A percentile compares a stretch with the other conserved stretches of the same genome.
phyloP scores from a whole-genome alignment of 2,888 invertebrate genomes.

The Leptopilina syphax region DNA sequence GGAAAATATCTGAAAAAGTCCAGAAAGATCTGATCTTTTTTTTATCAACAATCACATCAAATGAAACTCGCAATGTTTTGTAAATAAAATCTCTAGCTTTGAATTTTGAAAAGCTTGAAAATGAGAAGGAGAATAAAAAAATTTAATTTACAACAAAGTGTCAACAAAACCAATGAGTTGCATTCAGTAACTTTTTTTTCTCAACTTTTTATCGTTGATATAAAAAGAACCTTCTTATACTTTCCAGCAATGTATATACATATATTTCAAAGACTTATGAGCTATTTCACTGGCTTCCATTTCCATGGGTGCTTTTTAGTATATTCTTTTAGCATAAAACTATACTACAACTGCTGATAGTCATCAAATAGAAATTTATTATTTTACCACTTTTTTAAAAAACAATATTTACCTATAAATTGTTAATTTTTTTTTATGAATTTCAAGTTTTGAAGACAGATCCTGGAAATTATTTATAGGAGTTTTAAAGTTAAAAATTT shows the following conservation, averaged over 20 bases:
- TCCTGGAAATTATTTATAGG: too few species aligned
- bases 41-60: too few species aligned
- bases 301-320: slow-evolving; percentile 14
- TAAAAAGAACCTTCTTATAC: slow-evolving; percentile 17
- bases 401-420: not conserved
- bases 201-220: slow-evolving; percentile 9
- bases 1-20: too few species aligned
- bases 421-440: too few species aligned
- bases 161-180: slow-evolving; percentile 25
- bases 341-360: not conserved
- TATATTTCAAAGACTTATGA: slow-evolving; percentile 27
- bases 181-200: slow-evolving; percentile 17
- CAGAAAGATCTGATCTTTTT: too few species aligned
- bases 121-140: slow-evolving; percentile 8
- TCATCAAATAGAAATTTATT: not conserved
- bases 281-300: slow-evolving; percentile 33
- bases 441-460: too few species aligned
- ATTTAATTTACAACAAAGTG: slow-evolving; percentile 13
- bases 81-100: not conserved
- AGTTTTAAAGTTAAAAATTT: not conserved
- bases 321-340: not conserved
- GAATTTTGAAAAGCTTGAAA: slow-evolving; percentile 17
- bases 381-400: not conserved
- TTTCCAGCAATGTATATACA: slow-evolving; percentile 18
- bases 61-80: too few species aligned